Evolutionary conservation across 2,888 invertebrate genomes (phyloP).

Genomic region (Subacronicta megacephala): DNA sequence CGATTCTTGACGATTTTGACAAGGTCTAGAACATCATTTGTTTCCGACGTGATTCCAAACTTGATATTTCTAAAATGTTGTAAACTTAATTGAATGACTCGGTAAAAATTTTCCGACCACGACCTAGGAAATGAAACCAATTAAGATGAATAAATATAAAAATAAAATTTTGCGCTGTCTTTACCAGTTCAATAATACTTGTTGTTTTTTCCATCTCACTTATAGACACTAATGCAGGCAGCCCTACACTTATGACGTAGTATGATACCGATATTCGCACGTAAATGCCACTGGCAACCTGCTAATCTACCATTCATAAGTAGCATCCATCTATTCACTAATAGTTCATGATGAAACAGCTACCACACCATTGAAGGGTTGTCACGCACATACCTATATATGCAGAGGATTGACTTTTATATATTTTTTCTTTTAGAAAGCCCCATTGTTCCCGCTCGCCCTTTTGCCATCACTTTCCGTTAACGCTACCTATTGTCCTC

Average conservation of each 20-base stretch:
- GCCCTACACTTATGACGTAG: constrained; percentile 6
- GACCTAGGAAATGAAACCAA: no score
- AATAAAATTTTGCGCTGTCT: no score
- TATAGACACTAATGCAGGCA: neutral
- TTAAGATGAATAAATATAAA: no score
- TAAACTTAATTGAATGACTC: no score
- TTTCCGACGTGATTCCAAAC: neutral
- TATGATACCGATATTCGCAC: neutral
- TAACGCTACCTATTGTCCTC: constrained; percentile 37
- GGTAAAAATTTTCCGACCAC: no score
- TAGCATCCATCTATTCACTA: constrained; percentile 5
- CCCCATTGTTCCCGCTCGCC: constrained; percentile 28
- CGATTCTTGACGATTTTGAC: no score
- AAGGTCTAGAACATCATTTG: no score
- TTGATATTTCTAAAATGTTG: no score
- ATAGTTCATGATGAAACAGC: constrained; percentile 6
- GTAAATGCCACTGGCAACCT: neutral
- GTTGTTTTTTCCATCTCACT: no score
- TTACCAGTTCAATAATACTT: no score
- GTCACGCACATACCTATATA: constrained; percentile 8
- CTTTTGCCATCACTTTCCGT: constrained; percentile 34
- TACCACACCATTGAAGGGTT: neutral
- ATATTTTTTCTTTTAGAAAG: constrained; percentile 34
- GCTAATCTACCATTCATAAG: neutral
- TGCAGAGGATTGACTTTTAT: constrained; percentile 14